Evolutionary conservation across 2,113 vertebrate species (phyloP), one percentile per base, ranked within the genome.

Genomic region (Seriola rivoliana): DNA sequence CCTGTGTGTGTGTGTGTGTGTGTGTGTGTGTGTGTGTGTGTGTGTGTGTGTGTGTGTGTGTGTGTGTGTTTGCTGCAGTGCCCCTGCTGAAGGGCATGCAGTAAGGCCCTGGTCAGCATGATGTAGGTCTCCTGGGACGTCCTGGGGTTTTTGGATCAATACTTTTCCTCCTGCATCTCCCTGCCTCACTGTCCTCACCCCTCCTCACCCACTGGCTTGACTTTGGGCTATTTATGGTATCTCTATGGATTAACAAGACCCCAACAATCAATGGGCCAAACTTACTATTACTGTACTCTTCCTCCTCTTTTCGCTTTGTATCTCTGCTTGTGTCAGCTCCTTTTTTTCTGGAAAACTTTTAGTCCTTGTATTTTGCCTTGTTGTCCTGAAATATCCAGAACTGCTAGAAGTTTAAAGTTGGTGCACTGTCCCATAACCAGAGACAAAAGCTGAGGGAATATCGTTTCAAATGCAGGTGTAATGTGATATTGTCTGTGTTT

Each of bases 191-290:
- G 77, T 82, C 76, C 84, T 81, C 87, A 48, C 76, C 80, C 80
- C 78, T 74, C 81, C 82, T 74, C 82, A 70, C 81, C 67, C 78
- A 48, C 42, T 62, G 75, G 71, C 83, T 91, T 89, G 91, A 93
- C 91, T 91, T 92, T 92, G 91, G 68, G 86, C 91, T 93, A 93
- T 94, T 93, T 91, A 87, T 90, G 85, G 91, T n/a, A 77, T 90
- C 88, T 78, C 72, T 81, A 81, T 90, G 82, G 92, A 93, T 92
- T 88, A 82, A 87, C 78, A 78, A 63, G 86, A 91, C 81, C 83
- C 81, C 60, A 32, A 84, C 87, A 82, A 93, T 94, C 93, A 91
- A 91, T 93, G 84, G 80, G 62, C 87, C 78, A 55, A 85, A 85
- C 84, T 86, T 87, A 89, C 86, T 81, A 85, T 84, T 64, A 71